Evolutionary conservation across 2,113 vertebrate genomes (phyloP), one percentile per base, ranked within the genome.

Genomic region (Mormyrus lacerda): DNA sequence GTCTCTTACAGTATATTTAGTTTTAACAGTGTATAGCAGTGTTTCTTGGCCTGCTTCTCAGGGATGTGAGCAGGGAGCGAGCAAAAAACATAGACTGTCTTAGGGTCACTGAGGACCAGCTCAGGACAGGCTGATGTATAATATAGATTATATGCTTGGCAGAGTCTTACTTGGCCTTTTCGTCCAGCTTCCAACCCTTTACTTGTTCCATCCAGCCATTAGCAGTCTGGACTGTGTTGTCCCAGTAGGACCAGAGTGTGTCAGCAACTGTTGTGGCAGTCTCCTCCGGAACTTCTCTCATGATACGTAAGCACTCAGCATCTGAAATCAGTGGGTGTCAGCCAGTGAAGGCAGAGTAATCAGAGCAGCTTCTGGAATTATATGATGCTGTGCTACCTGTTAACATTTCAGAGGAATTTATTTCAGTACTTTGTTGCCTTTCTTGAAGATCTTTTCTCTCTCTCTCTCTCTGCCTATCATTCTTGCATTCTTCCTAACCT

Each of bases 131-230:
- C 15, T 76, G 45, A 24, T 35, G 5, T 88, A n/a, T 47, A 10
- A 19, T 11, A 53, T 10, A 51, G 61, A 11, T 19, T 9, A 31
- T 47, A 27, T 89, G 50, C 42, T 82, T 84, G 51, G 5, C 47
- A 47, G 24, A 6, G 2, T 89, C 94, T 93, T 93, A 97, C 96
- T 88, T 91, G 88, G 91, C 91, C 86, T 95, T 95, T 91, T 95
- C 92, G 0, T 95, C 92, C n/a, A 96, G 55, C 35, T 95, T 93
- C 76, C 93, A 2, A n/a, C 89, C 91, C 91, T 88, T 94, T 88
- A 96, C 27, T 44, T 27, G 90, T 0, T 95, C 94, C 82, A 95
- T 0, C 84, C 93, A 95, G 10, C 35, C 89, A 9, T 21, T 89
- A 58, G 93, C 94, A 0, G 87, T 90, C 89, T 76, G 35, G 39